Percentiles rank a stretch among this genome's conserved stretches.
These are phyloP conservation scores for Bradypodion pumilum DNA, from an alignment of 2,797 vertebrate genomes.

Conservation along the genomic window DNA sequence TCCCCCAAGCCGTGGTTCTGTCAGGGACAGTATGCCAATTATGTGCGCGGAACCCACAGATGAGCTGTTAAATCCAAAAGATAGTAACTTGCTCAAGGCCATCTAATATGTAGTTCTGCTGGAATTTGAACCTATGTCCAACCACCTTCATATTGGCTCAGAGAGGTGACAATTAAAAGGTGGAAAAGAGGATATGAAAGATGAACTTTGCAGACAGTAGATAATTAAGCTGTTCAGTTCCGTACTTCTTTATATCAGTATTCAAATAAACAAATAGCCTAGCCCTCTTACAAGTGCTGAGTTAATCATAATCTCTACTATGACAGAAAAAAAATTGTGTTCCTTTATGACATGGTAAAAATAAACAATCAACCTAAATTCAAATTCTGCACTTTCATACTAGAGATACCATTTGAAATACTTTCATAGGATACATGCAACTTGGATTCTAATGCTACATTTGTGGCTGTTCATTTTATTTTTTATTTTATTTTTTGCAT, in stretches of 20 bases:
- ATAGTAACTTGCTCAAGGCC: not conserved
- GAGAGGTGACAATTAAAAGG: not conserved
- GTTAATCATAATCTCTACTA: not conserved
- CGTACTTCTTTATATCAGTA: no score
- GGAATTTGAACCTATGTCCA: not conserved
- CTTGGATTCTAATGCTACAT: not conserved
- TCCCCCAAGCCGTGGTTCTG: no score
- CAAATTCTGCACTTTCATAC: not conserved
- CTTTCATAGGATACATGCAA: not conserved
- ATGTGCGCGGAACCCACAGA: no score
- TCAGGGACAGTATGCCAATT: no score
- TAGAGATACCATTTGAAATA: not conserved
- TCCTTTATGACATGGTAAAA: not conserved
- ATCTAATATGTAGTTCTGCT: not conserved
- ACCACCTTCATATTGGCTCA: no score
- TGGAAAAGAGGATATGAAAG: not conserved
- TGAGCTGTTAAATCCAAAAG: not conserved
- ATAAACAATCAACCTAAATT: not conserved
- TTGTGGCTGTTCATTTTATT: not conserved
- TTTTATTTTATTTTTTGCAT: no score
- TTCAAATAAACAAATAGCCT: no score
- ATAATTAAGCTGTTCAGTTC: no score
- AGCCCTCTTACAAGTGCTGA: not conserved
- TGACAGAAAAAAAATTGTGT: not conserved
- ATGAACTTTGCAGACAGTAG: not conserved